Evolutionary conservation across 2,113 vertebrate genomes (phyloP).

Genomic region (Blennius ocellaris): DNA sequence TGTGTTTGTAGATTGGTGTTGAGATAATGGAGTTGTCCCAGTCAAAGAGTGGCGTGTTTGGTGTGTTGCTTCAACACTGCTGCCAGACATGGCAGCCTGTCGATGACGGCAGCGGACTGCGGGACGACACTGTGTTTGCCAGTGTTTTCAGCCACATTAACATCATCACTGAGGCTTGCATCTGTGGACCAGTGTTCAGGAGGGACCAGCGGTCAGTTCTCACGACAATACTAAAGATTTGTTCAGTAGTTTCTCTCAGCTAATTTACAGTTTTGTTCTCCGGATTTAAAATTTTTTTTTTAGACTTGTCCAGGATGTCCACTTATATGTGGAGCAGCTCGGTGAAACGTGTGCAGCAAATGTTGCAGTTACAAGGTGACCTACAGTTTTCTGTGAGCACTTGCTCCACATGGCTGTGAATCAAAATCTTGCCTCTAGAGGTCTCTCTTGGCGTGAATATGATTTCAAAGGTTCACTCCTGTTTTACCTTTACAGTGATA

Average conservation of each 20-base stretch:
- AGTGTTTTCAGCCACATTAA: slow-evolving; percentile 85
- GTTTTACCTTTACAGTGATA: slow-evolving; percentile 82
- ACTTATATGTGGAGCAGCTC: slow-evolving; percentile 89
- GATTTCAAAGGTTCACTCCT: slow-evolving; percentile 2
- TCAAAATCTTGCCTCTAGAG: slow-evolving; percentile 51
- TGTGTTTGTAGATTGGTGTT: slow-evolving; percentile 83
- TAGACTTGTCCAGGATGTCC: slow-evolving; percentile 91
- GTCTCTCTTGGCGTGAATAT: slow-evolving; percentile 22
- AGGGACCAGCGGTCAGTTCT: slow-evolving; percentile 90
- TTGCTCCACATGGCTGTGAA: background rate
- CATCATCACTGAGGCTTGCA: slow-evolving; percentile 89
- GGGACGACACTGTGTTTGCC: slow-evolving; percentile 67
- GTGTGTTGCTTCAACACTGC: slow-evolving; percentile 88
- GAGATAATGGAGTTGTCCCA: slow-evolving; percentile 90
- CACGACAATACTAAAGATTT: background rate
- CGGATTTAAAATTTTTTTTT: background rate
- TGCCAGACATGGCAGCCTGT: slow-evolving; percentile 88
- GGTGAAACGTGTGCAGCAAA: slow-evolving; percentile 88
- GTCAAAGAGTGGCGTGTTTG: slow-evolving; percentile 91
- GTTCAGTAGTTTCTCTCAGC: background rate
- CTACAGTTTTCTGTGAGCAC: background rate
- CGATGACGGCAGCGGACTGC: slow-evolving; percentile 16
- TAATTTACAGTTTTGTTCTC: too few relatives aligned
- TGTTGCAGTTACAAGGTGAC: slow-evolving; percentile 74
- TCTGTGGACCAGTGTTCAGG: slow-evolving; percentile 92